Conservation (phyloP, 1,140 invertebrate genomes). For the Musca vetustissima region DNA sequence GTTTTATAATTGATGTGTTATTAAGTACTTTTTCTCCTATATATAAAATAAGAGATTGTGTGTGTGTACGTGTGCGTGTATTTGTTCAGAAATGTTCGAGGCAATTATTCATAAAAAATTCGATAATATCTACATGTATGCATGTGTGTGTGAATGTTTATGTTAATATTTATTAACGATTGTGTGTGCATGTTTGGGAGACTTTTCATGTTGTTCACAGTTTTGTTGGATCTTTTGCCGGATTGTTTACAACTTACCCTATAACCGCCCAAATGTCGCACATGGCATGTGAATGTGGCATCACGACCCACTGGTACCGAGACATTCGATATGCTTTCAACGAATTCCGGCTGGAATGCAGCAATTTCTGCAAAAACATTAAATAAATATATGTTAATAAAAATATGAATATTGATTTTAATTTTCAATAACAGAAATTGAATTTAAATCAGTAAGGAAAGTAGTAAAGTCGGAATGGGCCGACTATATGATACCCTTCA, state of each 20-base stretch:
- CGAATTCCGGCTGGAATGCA: constrained; percentile 82
- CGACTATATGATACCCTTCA: too few species aligned
- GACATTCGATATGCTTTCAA: constrained; percentile 77
- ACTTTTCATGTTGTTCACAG: neutral
- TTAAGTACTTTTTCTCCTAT: constrained; percentile 18
- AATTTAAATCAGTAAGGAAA: too few species aligned
- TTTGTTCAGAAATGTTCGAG: neutral
- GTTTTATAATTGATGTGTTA: constrained; percentile 22
- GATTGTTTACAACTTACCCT: constrained; percentile 67
- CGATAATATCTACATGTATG: neutral
- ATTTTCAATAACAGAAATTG: too few species aligned
- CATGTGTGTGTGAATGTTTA: constrained; percentile 16
- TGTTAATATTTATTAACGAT: neutral
- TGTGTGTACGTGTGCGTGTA: neutral
- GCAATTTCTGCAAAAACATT: constrained; percentile 58
- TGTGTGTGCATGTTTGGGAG: neutral
- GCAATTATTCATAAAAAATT: constrained; percentile 15
- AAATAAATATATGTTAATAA: neutral
- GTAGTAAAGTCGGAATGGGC: too few species aligned
- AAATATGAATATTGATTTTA: too few species aligned
- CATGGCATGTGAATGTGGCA: constrained; percentile 83
- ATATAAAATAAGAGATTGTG: neutral
- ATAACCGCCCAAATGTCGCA: constrained; percentile 84
- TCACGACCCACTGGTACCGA: constrained; percentile 83
- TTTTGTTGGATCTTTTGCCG: neutral